Percentiles rank a stretch among this genome's conserved stretches.
phyloP scores from a whole-genome alignment of 2,888 invertebrate species.

The Ophraella communa region DNA sequence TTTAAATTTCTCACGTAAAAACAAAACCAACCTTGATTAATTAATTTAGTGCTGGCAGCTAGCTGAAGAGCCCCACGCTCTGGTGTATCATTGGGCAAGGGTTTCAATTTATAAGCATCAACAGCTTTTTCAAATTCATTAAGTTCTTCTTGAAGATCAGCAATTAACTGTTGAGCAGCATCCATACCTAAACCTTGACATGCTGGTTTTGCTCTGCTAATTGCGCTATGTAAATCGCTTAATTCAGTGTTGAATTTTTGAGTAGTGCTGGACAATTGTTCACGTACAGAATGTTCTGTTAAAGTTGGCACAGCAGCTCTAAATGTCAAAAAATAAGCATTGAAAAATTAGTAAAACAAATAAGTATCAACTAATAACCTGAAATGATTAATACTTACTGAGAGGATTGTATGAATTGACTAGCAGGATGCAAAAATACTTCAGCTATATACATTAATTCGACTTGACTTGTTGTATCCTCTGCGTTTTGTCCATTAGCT shows the following conservation, averaged over 20 bases:
- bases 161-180: constrained; percentile 83
- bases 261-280: constrained; percentile 75
- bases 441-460: constrained; percentile 84
- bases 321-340: not conserved
- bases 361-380: not conserved
- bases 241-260: constrained; percentile 70
- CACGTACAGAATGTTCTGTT: constrained; percentile 75
- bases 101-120: constrained; percentile 72
- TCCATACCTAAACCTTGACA: constrained; percentile 87
- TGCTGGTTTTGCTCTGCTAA: constrained; percentile 58
- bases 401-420: constrained; percentile 77
- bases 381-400: constrained; percentile 21
- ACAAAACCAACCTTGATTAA: constrained; percentile 73
- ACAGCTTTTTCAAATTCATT: constrained; percentile 81
- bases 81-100: constrained; percentile 74
- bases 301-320: constrained; percentile 84
- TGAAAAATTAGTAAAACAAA: no score
- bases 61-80: constrained; percentile 68
- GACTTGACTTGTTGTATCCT: constrained; percentile 77
- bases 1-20: no score
- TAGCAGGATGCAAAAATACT: constrained; percentile 78
- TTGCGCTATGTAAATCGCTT: constrained; percentile 55
- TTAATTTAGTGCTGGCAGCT: constrained; percentile 72
- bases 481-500: constrained; percentile 71
- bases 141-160: constrained; percentile 80